These are phyloP conservation scores for Drosophila burlai DNA, from an alignment of 1,140 invertebrate genomes.

Conservation along the genomic window DNA sequence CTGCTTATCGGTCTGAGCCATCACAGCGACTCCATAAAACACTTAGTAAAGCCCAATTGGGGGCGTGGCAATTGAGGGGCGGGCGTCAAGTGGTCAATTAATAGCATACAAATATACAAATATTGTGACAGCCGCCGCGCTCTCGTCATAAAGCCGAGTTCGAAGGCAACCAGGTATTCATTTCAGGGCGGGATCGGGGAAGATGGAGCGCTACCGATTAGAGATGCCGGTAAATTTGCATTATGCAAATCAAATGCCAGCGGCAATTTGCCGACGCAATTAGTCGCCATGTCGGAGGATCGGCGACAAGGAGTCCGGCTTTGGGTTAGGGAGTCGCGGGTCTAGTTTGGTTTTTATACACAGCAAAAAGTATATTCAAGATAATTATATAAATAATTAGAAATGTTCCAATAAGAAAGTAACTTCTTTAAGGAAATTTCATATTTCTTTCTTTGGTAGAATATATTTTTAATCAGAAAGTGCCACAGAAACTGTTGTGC, in stretches of 20 bases:
- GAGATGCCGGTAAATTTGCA: conserved; percentile 63
- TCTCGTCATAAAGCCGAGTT: conserved; percentile 66
- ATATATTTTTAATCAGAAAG: no score
- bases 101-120: conserved; percentile 81
- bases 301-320: conserved; percentile 38
- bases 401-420: no score
- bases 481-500: no score
- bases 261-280: conserved; percentile 75
- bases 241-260: conserved; percentile 79
- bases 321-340: conserved; percentile 4
- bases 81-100: conserved; percentile 80
- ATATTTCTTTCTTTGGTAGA: no score
- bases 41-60: conserved; percentile 56
- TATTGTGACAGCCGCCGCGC: conserved; percentile 75
- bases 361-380: not conserved
- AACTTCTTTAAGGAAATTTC: no score
- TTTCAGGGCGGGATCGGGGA: not conserved
- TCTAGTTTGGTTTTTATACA: not conserved
- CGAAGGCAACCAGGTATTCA: not conserved
- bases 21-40: conserved; percentile 79
- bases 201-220: conserved; percentile 60
- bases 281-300: conserved; percentile 74
- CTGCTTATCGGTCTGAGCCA: conserved; percentile 67
- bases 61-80: conserved; percentile 16
- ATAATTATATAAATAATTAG: not conserved